Evolutionary conservation across 2,888 invertebrate species (phyloP).

Genomic region (Auanema freiburgensis): DNA sequence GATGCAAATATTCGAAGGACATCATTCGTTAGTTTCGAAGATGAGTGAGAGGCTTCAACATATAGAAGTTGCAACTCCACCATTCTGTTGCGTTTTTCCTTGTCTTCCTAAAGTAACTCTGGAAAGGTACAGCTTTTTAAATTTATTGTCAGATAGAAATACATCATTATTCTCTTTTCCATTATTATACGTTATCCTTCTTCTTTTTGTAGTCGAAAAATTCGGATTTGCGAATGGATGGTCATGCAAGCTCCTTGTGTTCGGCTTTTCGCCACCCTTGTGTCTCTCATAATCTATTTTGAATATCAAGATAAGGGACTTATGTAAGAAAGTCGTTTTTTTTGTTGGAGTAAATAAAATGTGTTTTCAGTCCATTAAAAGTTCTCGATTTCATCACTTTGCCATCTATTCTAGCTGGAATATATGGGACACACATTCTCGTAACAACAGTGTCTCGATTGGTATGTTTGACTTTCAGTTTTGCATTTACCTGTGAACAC

Average conservation of each 20-base stretch:
- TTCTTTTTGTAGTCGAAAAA: constrained; percentile 40
- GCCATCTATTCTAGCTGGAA: constrained; percentile 57
- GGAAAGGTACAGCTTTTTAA: no score
- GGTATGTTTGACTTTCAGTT: constrained; percentile 21
- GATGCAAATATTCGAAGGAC: constrained; percentile 58
- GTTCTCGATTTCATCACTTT: constrained; percentile 58
- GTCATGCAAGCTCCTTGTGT: constrained; percentile 57
- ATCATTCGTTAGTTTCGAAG: constrained; percentile 42
- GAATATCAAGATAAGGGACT: constrained; percentile 54
- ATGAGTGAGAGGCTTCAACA: constrained; percentile 38
- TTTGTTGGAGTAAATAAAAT: background rate
- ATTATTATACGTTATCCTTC: background rate
- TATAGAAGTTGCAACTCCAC: constrained; percentile 54
- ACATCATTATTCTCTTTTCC: constrained; percentile 1
- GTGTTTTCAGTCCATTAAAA: constrained; percentile 48
- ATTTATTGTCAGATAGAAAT: background rate
- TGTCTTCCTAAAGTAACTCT: constrained; percentile 57
- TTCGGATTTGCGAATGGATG: constrained; percentile 56
- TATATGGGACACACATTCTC: constrained; percentile 63
- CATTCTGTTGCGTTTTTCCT: constrained; percentile 61
- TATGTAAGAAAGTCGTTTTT: constrained; percentile 31
- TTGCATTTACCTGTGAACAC: background rate
- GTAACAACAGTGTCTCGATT: constrained; percentile 57
- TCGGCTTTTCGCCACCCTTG: constrained; percentile 54
- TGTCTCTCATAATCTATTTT: constrained; percentile 57